Percentiles rank a stretch among this genome's conserved stretches.
phyloP scores from a whole-genome alignment of 2,113 vertebrate genomes.

The Taurulus bubalis region DNA sequence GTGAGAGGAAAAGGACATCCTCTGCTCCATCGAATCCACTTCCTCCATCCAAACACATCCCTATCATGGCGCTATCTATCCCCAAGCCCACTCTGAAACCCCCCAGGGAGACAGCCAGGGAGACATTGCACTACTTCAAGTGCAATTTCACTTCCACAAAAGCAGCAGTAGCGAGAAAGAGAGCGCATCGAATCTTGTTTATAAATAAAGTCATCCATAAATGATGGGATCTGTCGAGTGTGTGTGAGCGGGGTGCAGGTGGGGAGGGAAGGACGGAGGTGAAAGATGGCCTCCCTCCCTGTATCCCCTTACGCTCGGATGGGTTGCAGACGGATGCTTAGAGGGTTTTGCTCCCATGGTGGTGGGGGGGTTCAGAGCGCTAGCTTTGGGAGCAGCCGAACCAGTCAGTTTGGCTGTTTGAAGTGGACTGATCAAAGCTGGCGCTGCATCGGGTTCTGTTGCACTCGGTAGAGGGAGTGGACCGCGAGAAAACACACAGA shows the following conservation, averaged over 20 bases:
- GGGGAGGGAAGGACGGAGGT: constrained; percentile 49
- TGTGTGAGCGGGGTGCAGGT: constrained; percentile 40
- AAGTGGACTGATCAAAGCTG: constrained; percentile 74
- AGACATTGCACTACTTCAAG: constrained; percentile 58
- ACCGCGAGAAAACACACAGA: constrained; percentile 34
- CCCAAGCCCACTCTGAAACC: constrained; percentile 41
- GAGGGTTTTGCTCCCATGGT: constrained; percentile 46
- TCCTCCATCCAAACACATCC: constrained; percentile 59
- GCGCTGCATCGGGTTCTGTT: constrained; percentile 42
- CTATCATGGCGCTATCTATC: constrained; percentile 66
- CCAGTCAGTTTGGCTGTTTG: constrained; percentile 62
- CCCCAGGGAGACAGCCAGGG: constrained; percentile 38
- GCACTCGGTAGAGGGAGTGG: constrained; percentile 38
- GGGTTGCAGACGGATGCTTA: constrained; percentile 54
- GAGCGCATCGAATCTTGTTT: constrained; percentile 64
- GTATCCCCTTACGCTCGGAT: constrained; percentile 60
- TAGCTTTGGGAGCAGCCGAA: constrained; percentile 49
- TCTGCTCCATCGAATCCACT: constrained; percentile 36
- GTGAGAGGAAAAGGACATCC: constrained; percentile 37
- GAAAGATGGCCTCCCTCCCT: constrained; percentile 43
- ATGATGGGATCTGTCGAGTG: constrained; percentile 68
- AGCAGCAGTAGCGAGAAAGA: constrained; percentile 25
- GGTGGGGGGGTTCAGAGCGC: constrained; percentile 14
- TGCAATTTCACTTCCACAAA: constrained; percentile 66
- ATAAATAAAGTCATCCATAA: constrained; percentile 83